Evolutionary conservation across 2,113 vertebrate species (phyloP).

Genomic region (Vulpes ferrilata): DNA sequence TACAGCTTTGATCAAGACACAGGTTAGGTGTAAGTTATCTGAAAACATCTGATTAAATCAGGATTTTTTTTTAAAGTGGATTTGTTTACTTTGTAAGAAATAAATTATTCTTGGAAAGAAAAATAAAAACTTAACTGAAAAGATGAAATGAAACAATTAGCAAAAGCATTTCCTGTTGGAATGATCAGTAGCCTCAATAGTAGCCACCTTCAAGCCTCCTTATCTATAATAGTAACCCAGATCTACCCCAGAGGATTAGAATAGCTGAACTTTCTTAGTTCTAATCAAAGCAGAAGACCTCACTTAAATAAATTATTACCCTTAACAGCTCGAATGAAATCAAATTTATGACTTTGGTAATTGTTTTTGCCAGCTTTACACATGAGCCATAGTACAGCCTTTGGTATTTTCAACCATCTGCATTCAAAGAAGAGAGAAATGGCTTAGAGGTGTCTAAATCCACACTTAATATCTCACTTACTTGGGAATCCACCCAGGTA

Average conservation of each 20-base stretch:
- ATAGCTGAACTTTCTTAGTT: not conserved
- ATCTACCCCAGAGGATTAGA: not conserved
- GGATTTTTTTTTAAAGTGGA: not conserved
- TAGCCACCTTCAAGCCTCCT: not conserved
- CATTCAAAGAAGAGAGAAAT: not conserved
- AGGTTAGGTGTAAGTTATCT: not conserved
- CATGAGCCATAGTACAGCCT: not conserved
- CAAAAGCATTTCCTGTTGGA: not conserved
- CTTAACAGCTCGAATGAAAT: constrained; percentile 38
- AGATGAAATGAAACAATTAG: not conserved
- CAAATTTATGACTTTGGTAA: constrained; percentile 46
- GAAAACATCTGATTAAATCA: not conserved
- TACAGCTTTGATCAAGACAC: not conserved
- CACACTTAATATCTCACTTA: not conserved
- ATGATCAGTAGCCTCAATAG: not conserved
- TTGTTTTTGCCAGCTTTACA: constrained; percentile 47
- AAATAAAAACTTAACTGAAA: constrained; percentile 31
- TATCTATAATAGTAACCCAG: not conserved
- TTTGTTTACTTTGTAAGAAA: not conserved
- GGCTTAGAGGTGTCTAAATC: not conserved
- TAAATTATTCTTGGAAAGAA: constrained; percentile 38
- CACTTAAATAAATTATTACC: constrained; percentile 36
- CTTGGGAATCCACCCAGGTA: not conserved
- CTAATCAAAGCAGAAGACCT: constrained; percentile 48
- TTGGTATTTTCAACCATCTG: constrained; percentile 5